phyloP scores from a whole-genome alignment of 1,140 invertebrate genomes.

The Harpegnathos saltator region DNA sequence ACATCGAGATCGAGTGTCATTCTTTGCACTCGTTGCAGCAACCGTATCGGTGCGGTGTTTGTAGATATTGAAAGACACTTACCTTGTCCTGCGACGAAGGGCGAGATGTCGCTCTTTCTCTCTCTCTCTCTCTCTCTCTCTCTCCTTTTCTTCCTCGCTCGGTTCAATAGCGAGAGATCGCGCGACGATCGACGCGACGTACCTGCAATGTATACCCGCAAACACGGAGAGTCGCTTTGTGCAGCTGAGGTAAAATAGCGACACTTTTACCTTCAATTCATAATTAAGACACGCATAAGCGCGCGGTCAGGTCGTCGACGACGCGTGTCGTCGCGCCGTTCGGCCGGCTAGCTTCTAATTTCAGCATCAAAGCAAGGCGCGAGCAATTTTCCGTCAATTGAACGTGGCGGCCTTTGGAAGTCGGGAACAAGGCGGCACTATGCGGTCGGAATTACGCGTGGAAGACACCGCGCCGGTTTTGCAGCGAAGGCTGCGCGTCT shows the following conservation, averaged over 20 bases:
- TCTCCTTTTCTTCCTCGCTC: too few species aligned
- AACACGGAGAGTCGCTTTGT: conserved; percentile 27
- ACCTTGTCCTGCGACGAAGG: too few species aligned
- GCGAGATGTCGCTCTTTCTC: too few species aligned
- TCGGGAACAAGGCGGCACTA: conserved; percentile 71
- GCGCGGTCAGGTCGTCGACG: too few species aligned
- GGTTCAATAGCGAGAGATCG: not conserved
- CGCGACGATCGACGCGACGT: not conserved
- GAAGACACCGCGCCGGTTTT: conserved; percentile 43
- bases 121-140: too few species aligned
- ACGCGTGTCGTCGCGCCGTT: not conserved
- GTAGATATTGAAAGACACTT: too few species aligned
- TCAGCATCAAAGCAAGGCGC: conserved; percentile 82
- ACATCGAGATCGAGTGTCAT: not conserved
- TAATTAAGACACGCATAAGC: conserved; percentile 46
- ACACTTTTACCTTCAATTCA: conserved; percentile 41
- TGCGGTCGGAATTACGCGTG: conserved; percentile 75
- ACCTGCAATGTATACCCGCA: not conserved
- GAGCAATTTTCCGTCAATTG: conserved; percentile 79
- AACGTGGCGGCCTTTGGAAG: conserved; percentile 74
- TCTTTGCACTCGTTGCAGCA: not conserved
- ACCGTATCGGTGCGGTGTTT: too few species aligned
- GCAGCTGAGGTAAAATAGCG: not conserved
- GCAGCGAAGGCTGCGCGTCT: conserved; percentile 34
- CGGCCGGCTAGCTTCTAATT: conserved; percentile 82